These are phyloP conservation scores for Agonopterix arenella DNA, from an alignment of 2,888 invertebrate genomes.

Conservation along the genomic window DNA sequence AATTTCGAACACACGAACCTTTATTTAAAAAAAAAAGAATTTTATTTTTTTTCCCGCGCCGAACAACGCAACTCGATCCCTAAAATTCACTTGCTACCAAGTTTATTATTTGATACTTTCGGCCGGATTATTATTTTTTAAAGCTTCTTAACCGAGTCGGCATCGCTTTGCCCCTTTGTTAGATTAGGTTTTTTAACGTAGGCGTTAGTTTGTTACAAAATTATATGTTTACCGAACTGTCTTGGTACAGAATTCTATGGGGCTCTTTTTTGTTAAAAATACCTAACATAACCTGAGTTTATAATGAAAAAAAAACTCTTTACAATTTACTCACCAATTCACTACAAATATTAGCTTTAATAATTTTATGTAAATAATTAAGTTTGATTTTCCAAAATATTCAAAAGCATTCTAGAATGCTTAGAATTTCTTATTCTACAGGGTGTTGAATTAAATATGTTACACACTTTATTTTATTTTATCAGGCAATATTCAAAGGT, in stretches of 20 bases:
- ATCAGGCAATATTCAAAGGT: too few relatives aligned
- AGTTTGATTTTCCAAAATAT: too few relatives aligned
- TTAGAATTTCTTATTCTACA: too few relatives aligned
- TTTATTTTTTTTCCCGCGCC: conserved; percentile 44
- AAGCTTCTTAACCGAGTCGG: conserved; percentile 50
- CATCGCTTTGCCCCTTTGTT: conserved; percentile 56
- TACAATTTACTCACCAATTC: background rate
- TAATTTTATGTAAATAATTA: too few relatives aligned
- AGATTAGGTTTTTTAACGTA: conserved; percentile 38
- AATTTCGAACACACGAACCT: conserved; percentile 59
- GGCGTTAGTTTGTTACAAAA: conserved; percentile 41
- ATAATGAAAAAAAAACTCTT: background rate
- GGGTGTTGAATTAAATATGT: too few relatives aligned
- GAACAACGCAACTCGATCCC: conserved; percentile 63
- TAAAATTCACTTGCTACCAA: conserved; percentile 75
- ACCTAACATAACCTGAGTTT: background rate
- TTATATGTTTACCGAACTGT: conserved; percentile 6
- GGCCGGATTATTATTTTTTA: conserved; percentile 59
- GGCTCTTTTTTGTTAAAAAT: background rate
- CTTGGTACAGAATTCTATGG: background rate
- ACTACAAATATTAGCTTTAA: too few relatives aligned
- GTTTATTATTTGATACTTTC: conserved; percentile 74
- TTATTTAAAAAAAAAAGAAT: conserved; percentile 36
- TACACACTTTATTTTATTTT: too few relatives aligned
- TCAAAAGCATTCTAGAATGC: too few relatives aligned